phyloP scores from a whole-genome alignment of 2,888 invertebrate species.

The Trachelus iudaicus region DNA sequence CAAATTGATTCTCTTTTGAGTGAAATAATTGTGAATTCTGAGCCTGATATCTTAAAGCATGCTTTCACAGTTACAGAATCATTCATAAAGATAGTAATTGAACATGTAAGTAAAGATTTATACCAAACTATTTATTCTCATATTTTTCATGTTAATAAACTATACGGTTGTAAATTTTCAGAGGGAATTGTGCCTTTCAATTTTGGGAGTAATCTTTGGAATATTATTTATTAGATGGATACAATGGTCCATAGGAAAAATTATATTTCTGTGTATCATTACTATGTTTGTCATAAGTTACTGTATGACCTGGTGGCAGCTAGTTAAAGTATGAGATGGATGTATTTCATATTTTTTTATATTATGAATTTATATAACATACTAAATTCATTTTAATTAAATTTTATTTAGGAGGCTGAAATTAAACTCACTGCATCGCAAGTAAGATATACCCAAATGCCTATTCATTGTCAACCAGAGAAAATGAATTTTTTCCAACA shows the following conservation, averaged over 20 bases:
- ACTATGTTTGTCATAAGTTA: conserved; percentile 42
- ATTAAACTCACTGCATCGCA: conserved; percentile 42
- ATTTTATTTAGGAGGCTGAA: conserved; percentile 45
- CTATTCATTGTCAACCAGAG: conserved; percentile 45
- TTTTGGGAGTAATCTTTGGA: conserved; percentile 15
- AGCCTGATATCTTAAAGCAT: conserved; percentile 19
- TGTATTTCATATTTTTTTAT: neutral
- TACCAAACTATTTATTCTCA: conserved; percentile 8
- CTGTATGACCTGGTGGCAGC: conserved; percentile 49
- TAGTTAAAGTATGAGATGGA: conserved; percentile 42
- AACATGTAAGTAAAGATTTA: conserved; percentile 26
- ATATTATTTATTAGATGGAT: conserved; percentile 28
- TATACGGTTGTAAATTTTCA: conserved; percentile 17
- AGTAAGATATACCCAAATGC: conserved; percentile 39
- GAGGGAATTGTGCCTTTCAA: conserved; percentile 25
- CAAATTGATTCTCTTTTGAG: conserved; percentile 48
- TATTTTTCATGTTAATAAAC: neutral
- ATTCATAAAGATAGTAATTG: conserved; percentile 16
- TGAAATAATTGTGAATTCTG: conserved; percentile 34
- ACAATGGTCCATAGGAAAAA: conserved; percentile 28
- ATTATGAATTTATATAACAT: neutral
- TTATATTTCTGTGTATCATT: conserved; percentile 33
- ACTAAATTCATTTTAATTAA: neutral
- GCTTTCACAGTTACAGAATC: neutral
- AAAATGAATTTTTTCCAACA: conserved; percentile 31